phyloP scores from a whole-genome alignment of 2,113 vertebrate species.

The Synodontis membranacea region DNA sequence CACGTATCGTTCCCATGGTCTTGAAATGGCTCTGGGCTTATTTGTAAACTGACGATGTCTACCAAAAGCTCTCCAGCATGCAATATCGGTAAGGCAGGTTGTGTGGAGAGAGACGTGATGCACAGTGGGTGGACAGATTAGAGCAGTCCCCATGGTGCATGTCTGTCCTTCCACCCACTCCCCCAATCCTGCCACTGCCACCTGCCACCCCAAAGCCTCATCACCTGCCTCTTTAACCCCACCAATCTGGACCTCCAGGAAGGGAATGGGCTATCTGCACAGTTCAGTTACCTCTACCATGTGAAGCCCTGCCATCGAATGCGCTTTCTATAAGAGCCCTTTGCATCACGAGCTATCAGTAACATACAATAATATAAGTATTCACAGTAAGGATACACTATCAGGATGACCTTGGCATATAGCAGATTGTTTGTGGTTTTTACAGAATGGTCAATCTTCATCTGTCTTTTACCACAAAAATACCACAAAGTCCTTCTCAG shows the following conservation, averaged over 20 bases:
- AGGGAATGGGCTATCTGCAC: not conserved
- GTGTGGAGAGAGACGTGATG: constrained; percentile 47
- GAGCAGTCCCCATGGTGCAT: constrained; percentile 62
- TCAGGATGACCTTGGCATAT: not conserved
- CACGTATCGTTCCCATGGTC: not conserved
- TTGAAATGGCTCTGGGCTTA: not conserved
- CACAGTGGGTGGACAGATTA: constrained; percentile 66
- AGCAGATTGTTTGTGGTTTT: not conserved
- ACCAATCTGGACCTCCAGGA: constrained; percentile 45
- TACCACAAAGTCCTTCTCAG: not conserved
- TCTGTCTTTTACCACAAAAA: not conserved
- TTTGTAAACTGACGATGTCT: constrained; percentile 21
- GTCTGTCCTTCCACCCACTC: constrained; percentile 58
- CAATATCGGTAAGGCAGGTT: constrained; percentile 40
- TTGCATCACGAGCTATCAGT: not conserved
- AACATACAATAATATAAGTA: not conserved
- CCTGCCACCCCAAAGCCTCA: constrained; percentile 67
- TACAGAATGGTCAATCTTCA: not conserved
- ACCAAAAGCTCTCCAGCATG: constrained; percentile 15
- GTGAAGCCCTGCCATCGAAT: not conserved
- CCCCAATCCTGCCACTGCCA: constrained; percentile 60
- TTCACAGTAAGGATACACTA: not conserved
- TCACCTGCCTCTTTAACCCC: constrained; percentile 44
- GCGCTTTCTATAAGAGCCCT: not conserved
- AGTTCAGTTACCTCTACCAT: constrained; percentile 6